Conservation (phyloP, 2,888 invertebrate genomes). For the Erpobdella octoculata region DNA sequence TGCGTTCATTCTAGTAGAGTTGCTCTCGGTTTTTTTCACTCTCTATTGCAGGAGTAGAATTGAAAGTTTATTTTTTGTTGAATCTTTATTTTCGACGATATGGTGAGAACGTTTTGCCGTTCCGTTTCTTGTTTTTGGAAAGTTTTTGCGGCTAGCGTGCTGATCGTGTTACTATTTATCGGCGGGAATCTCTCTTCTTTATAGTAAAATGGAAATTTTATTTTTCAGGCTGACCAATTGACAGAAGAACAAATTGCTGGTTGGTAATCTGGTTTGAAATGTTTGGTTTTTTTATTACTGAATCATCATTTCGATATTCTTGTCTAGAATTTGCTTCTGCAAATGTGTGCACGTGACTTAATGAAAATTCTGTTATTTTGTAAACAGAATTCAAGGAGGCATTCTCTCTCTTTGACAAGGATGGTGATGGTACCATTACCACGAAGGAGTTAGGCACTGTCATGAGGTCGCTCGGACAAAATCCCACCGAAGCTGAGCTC, state of each 20-base stretch:
- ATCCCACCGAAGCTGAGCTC: constrained; percentile 97
- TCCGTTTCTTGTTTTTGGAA: no score
- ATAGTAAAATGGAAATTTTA: not conserved
- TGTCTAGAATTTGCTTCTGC: not conserved
- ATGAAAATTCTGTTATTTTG: not conserved
- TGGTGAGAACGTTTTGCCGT: no score
- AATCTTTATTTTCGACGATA: no score
- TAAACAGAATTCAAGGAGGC: constrained; percentile 93
- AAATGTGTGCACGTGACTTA: not conserved
- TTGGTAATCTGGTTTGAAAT: constrained; percentile 20
- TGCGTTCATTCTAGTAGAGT: not conserved
- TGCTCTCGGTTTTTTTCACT: not conserved
- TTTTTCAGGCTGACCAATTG: constrained; percentile 35
- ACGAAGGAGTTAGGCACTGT: constrained; percentile 97
- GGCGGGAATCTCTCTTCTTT: not conserved
- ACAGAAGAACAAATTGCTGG: constrained; percentile 38
- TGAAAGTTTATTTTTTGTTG: no score
- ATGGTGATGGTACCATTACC: constrained; percentile 98
- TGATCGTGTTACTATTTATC: not conserved
- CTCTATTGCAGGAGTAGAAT: no score
- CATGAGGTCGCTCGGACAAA: constrained; percentile 97
- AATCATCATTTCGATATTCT: not conserved
- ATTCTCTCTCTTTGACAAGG: constrained; percentile 98
- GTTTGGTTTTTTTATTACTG: not conserved
- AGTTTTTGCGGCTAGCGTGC: no score